phyloP scores from a whole-genome alignment of 2,797 vertebrate species.

The Esox lucius region DNA sequence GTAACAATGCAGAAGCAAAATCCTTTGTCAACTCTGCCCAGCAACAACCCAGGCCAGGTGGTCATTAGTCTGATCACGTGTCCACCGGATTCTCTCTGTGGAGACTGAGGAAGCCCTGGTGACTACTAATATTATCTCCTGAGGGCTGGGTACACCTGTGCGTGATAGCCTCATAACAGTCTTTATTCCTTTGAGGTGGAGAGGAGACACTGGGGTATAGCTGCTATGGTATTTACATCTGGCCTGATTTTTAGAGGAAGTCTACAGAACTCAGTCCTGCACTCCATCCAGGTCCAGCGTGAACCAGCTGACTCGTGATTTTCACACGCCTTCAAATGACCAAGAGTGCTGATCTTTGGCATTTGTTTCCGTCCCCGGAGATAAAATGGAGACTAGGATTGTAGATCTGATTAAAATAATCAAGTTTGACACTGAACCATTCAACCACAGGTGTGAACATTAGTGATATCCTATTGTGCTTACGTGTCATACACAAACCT shows the following conservation, averaged over 20 bases:
- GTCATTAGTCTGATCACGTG: slow-evolving; percentile 42
- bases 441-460: neutral
- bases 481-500: neutral
- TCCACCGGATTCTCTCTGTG: slow-evolving; percentile 45
- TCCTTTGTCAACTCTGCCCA: slow-evolving; percentile 1
- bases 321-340: slow-evolving; percentile 41
- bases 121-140: slow-evolving; percentile 62
- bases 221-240: slow-evolving; percentile 39
- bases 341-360: slow-evolving; percentile 30
- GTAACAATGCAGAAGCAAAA: slow-evolving; percentile 4
- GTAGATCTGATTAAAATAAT: slow-evolving; percentile 46
- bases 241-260: slow-evolving; percentile 41
- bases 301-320: slow-evolving; percentile 25
- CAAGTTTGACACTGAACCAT: slow-evolving; percentile 42
- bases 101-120: slow-evolving; percentile 53
- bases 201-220: slow-evolving; percentile 7
- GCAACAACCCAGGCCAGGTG: slow-evolving; percentile 53
- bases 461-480: neutral
- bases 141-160: slow-evolving; percentile 21
- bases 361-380: slow-evolving; percentile 31
- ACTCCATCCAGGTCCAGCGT: slow-evolving; percentile 9
- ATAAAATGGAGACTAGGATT: slow-evolving; percentile 12
- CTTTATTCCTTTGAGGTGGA: slow-evolving; percentile 10
- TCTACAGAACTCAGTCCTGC: slow-evolving; percentile 22
- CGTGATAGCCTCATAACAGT: neutral